A percentile compares a stretch with the other conserved stretches of the same genome.
Conservation (phyloP, 2,888 invertebrate genomes). For the Patella ulyssiponensis region DNA sequence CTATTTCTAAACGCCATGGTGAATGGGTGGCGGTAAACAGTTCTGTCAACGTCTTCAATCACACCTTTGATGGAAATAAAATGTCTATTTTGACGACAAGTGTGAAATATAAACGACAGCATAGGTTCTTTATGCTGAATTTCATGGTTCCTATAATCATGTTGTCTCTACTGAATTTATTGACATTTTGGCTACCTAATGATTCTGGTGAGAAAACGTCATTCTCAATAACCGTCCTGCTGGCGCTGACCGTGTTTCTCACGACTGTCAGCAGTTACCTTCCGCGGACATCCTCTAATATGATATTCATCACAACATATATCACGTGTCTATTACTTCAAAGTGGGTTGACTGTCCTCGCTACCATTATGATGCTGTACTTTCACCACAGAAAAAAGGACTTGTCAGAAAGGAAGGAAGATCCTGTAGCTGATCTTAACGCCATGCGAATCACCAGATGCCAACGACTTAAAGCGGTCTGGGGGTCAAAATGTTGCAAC, state of each 20-base stretch:
- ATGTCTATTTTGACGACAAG: not conserved
- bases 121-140: not conserved
- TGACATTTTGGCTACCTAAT: not conserved
- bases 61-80: not conserved
- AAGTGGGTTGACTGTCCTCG: slow-evolving; percentile 1
- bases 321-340: not conserved
- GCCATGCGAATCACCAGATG: no score
- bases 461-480: no score
- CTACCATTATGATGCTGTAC: not conserved
- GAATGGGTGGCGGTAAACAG: not conserved
- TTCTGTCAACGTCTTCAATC: not conserved
- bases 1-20: not conserved
- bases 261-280: slow-evolving; percentile 1
- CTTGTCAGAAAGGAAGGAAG: not conserved
- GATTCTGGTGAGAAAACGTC: not conserved
- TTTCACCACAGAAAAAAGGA: not conserved
- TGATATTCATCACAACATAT: not conserved
- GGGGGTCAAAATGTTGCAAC: not conserved
- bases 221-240: not conserved
- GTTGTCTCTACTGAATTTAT: not conserved
- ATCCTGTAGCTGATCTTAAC: not conserved
- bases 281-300: not conserved
- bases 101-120: not conserved
- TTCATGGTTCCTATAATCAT: slow-evolving; percentile 5
- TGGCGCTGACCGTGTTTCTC: not conserved